A percentile compares a stretch with the other conserved stretches of the same genome.
phyloP scores from a whole-genome alignment of 1,140 invertebrate genomes.

The Caenorhabditis briggsae region DNA sequence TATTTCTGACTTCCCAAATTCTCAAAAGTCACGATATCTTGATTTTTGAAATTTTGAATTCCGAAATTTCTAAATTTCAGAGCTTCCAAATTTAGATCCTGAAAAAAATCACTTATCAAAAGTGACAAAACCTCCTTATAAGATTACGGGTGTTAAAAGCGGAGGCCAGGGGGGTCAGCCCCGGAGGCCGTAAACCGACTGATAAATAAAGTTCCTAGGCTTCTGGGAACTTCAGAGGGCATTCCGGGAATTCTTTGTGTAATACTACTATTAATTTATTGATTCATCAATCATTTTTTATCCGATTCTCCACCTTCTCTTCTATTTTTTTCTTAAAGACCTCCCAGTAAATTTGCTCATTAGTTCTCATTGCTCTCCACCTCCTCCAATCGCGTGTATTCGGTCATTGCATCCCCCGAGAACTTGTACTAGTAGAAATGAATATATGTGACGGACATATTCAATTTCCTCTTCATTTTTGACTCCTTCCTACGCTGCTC shows the following conservation, averaged over 20 bases:
- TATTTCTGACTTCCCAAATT: too few species aligned
- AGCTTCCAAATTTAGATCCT: too few species aligned
- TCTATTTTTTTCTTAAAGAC: background rate
- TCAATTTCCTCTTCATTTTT: conserved; percentile 47
- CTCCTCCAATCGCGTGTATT: conserved; percentile 33
- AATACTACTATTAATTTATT: conserved; percentile 1
- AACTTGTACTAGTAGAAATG: conserved; percentile 12
- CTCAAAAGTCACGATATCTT: too few species aligned
- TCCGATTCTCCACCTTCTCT: background rate
- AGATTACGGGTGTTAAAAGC: too few species aligned
- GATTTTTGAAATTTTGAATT: too few species aligned
- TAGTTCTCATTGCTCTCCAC: background rate
- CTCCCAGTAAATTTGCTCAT: conserved; percentile 25
- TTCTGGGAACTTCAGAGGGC: background rate
- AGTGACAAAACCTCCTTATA: too few species aligned
- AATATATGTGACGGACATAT: conserved; percentile 46
- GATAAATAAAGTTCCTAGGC: too few species aligned
- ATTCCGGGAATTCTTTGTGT: background rate
- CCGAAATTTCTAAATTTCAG: too few species aligned
- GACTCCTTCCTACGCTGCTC: conserved; percentile 16
- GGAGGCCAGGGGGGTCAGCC: too few species aligned
- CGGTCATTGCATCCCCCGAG: background rate
- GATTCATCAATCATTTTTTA: conserved; percentile 12
- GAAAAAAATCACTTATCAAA: too few species aligned
- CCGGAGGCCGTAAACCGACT: too few species aligned